A percentile compares a stretch with the other conserved stretches of the same genome.
These are phyloP conservation scores for Ophion costatus DNA, from an alignment of 2,888 invertebrate species.

Conservation along the genomic window DNA sequence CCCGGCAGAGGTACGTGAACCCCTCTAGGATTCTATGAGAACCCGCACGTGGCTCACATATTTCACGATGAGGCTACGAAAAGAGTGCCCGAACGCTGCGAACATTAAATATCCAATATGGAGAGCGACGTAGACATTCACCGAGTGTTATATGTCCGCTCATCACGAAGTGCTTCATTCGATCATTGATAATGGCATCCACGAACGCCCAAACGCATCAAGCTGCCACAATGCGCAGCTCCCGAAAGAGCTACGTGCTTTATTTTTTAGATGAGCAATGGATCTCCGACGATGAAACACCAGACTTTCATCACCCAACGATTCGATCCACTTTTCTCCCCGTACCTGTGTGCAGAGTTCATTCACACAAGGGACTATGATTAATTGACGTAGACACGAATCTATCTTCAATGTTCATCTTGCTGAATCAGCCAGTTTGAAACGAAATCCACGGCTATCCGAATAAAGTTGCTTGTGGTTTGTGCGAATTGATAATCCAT, in stretches of 20 bases:
- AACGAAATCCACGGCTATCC: neutral
- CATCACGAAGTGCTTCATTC: constrained; percentile 61
- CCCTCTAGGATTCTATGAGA: constrained; percentile 74
- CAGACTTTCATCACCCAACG: constrained; percentile 9
- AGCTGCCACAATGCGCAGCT: constrained; percentile 16
- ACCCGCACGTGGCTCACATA: constrained; percentile 80
- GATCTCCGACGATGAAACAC: constrained; percentile 48
- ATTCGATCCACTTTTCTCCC: constrained; percentile 20
- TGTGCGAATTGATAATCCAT: neutral
- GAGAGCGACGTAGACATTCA: constrained; percentile 20
- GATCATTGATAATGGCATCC: constrained; percentile 63
- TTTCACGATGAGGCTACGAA: constrained; percentile 75
- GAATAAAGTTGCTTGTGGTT: neutral
- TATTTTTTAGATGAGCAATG: constrained; percentile 42
- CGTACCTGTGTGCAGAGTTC: constrained; percentile 16
- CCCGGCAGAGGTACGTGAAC: constrained; percentile 71
- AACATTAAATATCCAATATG: constrained; percentile 68
- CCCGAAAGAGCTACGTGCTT: neutral
- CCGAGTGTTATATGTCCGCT: constrained; percentile 53
- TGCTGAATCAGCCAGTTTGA: neutral
- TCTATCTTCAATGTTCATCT: neutral
- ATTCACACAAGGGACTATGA: constrained; percentile 20
- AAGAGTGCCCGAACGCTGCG: constrained; percentile 68
- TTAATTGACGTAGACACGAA: constrained; percentile 27
- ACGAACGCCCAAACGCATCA: constrained; percentile 21